Evolutionary conservation across 2,113 vertebrate species (phyloP).

Genomic region (Myiagra hebetior): DNA sequence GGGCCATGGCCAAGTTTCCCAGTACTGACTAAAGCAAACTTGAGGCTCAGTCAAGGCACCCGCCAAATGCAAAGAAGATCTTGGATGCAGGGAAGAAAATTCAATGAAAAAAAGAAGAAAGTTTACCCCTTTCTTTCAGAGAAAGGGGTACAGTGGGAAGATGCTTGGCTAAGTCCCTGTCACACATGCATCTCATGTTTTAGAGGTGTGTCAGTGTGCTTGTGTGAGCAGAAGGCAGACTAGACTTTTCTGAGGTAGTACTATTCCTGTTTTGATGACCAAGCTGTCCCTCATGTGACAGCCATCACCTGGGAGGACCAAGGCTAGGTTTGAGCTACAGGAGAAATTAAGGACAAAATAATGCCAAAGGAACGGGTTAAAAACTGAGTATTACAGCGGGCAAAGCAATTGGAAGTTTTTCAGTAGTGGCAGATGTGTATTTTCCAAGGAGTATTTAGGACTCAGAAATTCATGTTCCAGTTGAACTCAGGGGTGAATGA

Average conservation of each 20-base stretch:
- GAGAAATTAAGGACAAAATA: not conserved
- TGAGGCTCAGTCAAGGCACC: not conserved
- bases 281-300: not conserved
- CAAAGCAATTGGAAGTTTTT: not conserved
- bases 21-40: not conserved
- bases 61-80: not conserved
- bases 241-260: not conserved
- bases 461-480: not conserved
- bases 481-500: not conserved
- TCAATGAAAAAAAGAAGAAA: not conserved
- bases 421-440: not conserved
- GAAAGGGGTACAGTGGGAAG: not conserved
- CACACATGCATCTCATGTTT: not conserved
- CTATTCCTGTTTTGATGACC: not conserved
- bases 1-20: rapidly evolving
- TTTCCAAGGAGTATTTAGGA: not conserved
- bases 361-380: not conserved
- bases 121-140: too few relatives aligned
- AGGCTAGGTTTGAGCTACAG: not conserved
- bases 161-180: not conserved
- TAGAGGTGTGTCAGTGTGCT: rapidly evolving
- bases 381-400: not conserved
- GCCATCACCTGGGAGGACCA: not conserved
- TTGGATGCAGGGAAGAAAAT: not conserved
- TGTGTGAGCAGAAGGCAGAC: not conserved